Conservation (phyloP, 2,888 invertebrate genomes). For the Eretmocerus hayati region DNA sequence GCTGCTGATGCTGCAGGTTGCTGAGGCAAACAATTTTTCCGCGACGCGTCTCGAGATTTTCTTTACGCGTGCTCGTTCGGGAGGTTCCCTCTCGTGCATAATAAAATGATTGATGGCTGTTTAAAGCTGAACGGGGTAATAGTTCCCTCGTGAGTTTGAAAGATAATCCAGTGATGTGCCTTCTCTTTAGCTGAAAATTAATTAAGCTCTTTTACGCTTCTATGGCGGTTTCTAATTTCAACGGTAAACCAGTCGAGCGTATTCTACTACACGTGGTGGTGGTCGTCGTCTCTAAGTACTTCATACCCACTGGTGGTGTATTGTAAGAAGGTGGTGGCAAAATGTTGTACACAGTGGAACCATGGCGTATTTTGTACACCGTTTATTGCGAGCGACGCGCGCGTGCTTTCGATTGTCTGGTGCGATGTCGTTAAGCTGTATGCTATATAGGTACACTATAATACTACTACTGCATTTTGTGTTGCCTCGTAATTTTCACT, state of each 20-base stretch:
- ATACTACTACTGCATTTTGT: too few species aligned
- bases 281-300: too few species aligned
- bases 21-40: conserved; percentile 8
- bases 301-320: too few species aligned
- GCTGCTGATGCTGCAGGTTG: too few species aligned
- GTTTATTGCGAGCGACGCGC: background rate
- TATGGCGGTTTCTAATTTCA: conserved; percentile 10
- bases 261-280: background rate
- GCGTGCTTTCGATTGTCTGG: conserved; percentile 14
- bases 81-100: conserved; percentile 1
- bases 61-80: conserved; percentile 1
- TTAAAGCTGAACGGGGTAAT: conserved; percentile 13
- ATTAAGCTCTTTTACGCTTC: conserved; percentile 14
- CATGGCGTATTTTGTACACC: too few species aligned
- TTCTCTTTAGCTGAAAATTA: conserved; percentile 11
- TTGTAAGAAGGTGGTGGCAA: too few species aligned
- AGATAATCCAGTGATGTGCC: conserved; percentile 10
- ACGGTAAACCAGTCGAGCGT: background rate
- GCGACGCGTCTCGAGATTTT: conserved; percentile 2
- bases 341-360: too few species aligned
- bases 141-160: conserved; percentile 6
- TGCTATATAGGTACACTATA: background rate
- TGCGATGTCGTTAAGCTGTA: conserved; percentile 8
- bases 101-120: conserved; percentile 16
- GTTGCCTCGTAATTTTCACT: too few species aligned